Percentiles rank a stretch among this genome's conserved stretches.
These are phyloP conservation scores for Drosophila kepulauana DNA, from an alignment of 1,140 invertebrate species.

Conservation along the genomic window DNA sequence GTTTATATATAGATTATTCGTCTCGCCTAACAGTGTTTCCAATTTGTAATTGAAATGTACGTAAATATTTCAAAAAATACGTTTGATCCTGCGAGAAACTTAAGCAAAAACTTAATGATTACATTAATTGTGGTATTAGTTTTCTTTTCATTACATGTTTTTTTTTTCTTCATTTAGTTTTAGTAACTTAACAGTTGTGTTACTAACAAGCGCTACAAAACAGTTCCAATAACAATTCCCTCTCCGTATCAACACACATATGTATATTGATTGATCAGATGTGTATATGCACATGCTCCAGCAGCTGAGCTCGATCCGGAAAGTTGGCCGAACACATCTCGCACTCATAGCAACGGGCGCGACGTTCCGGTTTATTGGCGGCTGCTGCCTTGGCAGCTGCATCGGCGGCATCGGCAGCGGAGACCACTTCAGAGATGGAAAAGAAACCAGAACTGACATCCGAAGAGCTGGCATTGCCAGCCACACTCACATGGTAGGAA, in stretches of 20 bases:
- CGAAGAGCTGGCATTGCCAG: slow-evolving; percentile 52
- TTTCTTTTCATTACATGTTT: background rate
- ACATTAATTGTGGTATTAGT: slow-evolving; percentile 26
- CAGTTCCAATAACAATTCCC: slow-evolving; percentile 44
- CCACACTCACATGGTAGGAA: slow-evolving; percentile 60
- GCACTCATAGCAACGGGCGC: slow-evolving; percentile 87
- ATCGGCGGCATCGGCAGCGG: slow-evolving; percentile 71
- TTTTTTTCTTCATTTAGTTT: slow-evolving; percentile 3
- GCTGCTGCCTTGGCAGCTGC: slow-evolving; percentile 68
- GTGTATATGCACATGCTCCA: slow-evolving; percentile 92
- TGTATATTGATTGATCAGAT: slow-evolving; percentile 86
- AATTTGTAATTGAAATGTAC: slow-evolving; percentile 49
- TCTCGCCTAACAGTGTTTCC: slow-evolving; percentile 27
- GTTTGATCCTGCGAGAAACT: slow-evolving; percentile 26
- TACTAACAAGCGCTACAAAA: slow-evolving; percentile 26
- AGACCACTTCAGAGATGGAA: slow-evolving; percentile 77
- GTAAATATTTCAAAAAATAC: slow-evolving; percentile 58
- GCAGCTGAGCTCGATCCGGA: slow-evolving; percentile 89
- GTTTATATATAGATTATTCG: slow-evolving; percentile 26
- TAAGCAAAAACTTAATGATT: slow-evolving; percentile 36
- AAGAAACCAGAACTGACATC: slow-evolving; percentile 74
- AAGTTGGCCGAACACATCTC: slow-evolving; percentile 93
- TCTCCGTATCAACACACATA: slow-evolving; percentile 10
- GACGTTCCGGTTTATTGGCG: slow-evolving; percentile 51
- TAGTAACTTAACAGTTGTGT: background rate